A percentile compares a stretch with the other conserved stretches of the same genome.
phyloP scores from a whole-genome alignment of 53 echinoderm and acorn worm genomes.

The Temnopleurus reevesii region DNA sequence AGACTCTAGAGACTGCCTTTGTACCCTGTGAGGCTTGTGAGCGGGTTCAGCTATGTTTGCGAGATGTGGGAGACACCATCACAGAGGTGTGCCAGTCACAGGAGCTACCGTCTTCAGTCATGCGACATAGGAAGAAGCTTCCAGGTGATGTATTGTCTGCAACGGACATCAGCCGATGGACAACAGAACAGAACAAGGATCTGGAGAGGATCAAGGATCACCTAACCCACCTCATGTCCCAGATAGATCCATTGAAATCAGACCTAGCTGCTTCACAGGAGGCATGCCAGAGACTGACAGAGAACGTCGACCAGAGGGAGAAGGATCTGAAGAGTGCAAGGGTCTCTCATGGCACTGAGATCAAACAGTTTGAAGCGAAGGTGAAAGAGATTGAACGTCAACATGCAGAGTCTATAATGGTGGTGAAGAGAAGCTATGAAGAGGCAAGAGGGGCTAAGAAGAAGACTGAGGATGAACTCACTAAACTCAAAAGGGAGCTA shows the following conservation, averaged over 20 bases:
- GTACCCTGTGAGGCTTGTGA: slow-evolving; percentile 95
- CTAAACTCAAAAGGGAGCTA: slow-evolving; percentile 77
- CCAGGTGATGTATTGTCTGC: slow-evolving; percentile 73
- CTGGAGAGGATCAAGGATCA: slow-evolving; percentile 71
- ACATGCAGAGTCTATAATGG: slow-evolving; percentile 75
- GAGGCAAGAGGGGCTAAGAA: slow-evolving; percentile 70
- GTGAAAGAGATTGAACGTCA: slow-evolving; percentile 85
- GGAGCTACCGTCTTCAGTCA: slow-evolving; percentile 67
- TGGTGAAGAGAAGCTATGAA: slow-evolving; percentile 82
- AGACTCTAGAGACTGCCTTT: slow-evolving; percentile 93
- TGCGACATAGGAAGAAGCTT: slow-evolving; percentile 63
- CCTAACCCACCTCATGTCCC: slow-evolving; percentile 70
- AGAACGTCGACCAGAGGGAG: slow-evolving; percentile 62
- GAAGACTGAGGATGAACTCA: slow-evolving; percentile 72
- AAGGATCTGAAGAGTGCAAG: slow-evolving; percentile 66
- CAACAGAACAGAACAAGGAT: slow-evolving; percentile 77
- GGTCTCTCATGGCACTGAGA: slow-evolving; percentile 55
- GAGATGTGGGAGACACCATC: slow-evolving; percentile 71
- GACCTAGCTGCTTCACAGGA: slow-evolving; percentile 66
- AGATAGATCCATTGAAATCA: slow-evolving; percentile 75
- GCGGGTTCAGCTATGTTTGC: slow-evolving; percentile 80
- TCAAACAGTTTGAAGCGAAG: slow-evolving; percentile 73
- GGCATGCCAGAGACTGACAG: slow-evolving; percentile 64
- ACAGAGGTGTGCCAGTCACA: slow-evolving; percentile 81
- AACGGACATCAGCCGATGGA: slow-evolving; percentile 77